Evolutionary conservation across 1,140 invertebrate genomes (phyloP), one percentile per base, ranked within the genome.

Genomic region (Aphaenogaster floridana): DNA sequence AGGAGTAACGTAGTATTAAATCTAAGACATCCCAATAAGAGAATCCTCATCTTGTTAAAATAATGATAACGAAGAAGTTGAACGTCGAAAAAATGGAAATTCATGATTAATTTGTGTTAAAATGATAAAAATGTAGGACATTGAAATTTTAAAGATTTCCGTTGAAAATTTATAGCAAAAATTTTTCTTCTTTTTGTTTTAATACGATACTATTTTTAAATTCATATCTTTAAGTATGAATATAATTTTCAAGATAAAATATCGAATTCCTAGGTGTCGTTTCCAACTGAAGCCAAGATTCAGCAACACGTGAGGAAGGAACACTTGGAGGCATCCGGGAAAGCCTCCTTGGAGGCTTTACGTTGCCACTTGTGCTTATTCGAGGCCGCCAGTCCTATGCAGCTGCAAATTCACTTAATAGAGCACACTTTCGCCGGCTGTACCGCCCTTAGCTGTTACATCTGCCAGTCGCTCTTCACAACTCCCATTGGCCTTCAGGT

Each of bases 341-440:
- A 92, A 78, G 61, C 68, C 1, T 89, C 92, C 2, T 59, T 92
- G 7, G 93, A 94, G 42, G 88, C 92, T 68, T 83, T 95, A 9
- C 86, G 98, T 90, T 99, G 98, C 93, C 96, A 97, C 76, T 95
- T 98, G 0, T 99, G 98, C 91, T 95, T 96, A 9, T 96, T 96
- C 71, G 94, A 97, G 2, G 97, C 98, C 36, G 96, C 97, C 28
- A 97, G 97, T 28, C 97, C 97, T 0, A 96, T 97, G 9, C 97
- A 98, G 88, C 96, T 99, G 2, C 98, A 99, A 94, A 97, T 97
- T 66, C 98, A 99, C 93, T 96, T 99, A 52, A 99, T 99, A 72
- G 98, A 99, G 90, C 98, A 99, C 93, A 99, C 98, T 0, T 99
- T 99, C 93, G 97, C 97, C 50, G 98, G 98, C 3, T 98, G 98